These are phyloP conservation scores for Chaetorhynchus papuensis DNA, from an alignment of 2,113 vertebrate genomes.

Conservation along the genomic window DNA sequence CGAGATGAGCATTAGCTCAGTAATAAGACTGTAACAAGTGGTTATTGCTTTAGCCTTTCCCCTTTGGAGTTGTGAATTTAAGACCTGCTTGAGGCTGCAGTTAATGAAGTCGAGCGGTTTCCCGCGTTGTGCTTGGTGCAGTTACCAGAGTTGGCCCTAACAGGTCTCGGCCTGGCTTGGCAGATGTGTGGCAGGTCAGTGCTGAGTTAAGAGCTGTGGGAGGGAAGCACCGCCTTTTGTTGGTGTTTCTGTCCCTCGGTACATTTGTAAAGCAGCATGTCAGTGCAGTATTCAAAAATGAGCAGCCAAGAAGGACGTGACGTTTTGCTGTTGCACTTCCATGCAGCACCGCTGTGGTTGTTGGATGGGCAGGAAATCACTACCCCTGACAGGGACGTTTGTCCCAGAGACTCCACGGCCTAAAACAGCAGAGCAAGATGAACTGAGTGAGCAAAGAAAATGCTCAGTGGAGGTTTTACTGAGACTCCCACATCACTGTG, in stretches of 20 bases:
- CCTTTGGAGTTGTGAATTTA: neutral
- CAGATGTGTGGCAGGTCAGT: neutral
- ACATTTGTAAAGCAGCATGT: neutral
- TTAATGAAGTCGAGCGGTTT: neutral
- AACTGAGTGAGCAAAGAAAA: neutral
- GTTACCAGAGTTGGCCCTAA: neutral
- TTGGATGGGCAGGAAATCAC: neutral
- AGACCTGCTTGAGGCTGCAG: neutral
- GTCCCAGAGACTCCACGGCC: neutral
- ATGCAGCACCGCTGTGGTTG: rapidly evolving
- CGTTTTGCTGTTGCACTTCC: neutral
- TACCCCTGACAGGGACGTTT: neutral
- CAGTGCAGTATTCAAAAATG: neutral
- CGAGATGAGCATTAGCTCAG: neutral
- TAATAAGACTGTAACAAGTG: neutral
- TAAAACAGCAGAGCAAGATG: neutral
- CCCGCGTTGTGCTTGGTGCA: neutral
- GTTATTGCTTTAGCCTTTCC: conserved; percentile 20
- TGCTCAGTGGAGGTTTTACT: neutral
- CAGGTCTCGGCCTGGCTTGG: neutral
- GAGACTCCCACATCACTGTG: neutral
- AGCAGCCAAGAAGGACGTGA: rapidly evolving
- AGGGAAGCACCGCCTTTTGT: rapidly evolving
- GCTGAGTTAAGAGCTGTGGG: neutral
- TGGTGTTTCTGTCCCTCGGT: neutral